phyloP scores from a whole-genome alignment of 2,113 vertebrate species.

The Mastomys coucha region DNA sequence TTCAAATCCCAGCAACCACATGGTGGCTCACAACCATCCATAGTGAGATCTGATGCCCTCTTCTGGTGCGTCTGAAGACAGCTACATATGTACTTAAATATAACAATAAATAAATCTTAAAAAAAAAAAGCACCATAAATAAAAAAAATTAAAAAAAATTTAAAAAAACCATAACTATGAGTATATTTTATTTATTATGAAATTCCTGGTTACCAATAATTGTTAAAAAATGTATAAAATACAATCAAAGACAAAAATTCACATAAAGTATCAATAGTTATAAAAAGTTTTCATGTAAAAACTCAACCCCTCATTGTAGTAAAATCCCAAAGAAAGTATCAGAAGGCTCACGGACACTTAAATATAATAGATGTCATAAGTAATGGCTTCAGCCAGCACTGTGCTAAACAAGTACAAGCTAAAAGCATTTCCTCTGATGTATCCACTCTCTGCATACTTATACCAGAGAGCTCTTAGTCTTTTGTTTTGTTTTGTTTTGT shows the following conservation, averaged over 20 bases:
- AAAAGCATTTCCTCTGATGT: not conserved
- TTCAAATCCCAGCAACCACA: too few relatives aligned
- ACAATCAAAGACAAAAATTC: not conserved
- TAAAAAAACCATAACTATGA: not conserved
- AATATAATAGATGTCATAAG: not conserved
- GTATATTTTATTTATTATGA: not conserved
- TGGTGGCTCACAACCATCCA: too few relatives aligned
- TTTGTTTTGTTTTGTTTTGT: not conserved
- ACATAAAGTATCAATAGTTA: not conserved
- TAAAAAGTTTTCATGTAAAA: not conserved
- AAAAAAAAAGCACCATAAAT: too few relatives aligned
- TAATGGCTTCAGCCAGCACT: not conserved
- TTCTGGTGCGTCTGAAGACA: too few relatives aligned
- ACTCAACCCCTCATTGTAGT: too few relatives aligned
- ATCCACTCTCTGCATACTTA: not conserved
- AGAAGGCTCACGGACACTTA: too few relatives aligned
- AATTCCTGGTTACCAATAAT: not conserved
- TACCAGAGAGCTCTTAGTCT: not conserved
- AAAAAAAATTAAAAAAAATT: too few relatives aligned
- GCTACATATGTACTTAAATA: too few relatives aligned
- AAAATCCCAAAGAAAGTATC: too few relatives aligned
- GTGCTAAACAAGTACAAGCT: too few relatives aligned
- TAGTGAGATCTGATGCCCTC: too few relatives aligned
- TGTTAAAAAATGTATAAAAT: not conserved
- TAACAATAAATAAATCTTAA: too few relatives aligned